These are phyloP conservation scores for Chascanopsetta lugubris DNA, from an alignment of 2,113 vertebrate species.

Conservation along the genomic window DNA sequence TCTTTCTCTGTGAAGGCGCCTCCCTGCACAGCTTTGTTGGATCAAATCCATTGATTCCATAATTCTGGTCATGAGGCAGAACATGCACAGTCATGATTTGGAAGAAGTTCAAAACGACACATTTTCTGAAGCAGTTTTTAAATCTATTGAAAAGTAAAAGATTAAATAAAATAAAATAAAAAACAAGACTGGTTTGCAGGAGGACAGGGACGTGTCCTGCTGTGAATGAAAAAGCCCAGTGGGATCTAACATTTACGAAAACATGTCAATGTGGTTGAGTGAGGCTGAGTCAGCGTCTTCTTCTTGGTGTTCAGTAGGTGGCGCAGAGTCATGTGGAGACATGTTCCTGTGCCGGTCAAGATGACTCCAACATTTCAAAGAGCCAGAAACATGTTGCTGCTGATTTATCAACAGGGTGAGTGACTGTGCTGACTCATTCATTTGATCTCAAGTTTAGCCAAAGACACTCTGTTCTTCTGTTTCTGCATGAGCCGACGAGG, in stretches of 20 bases:
- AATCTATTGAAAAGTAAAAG: not conserved
- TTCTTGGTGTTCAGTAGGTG: conserved; percentile 23
- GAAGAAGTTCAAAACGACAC: not conserved
- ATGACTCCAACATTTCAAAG: too few relatives aligned
- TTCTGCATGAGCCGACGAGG: too few relatives aligned
- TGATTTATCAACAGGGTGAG: too few relatives aligned
- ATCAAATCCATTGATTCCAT: conserved; percentile 2
- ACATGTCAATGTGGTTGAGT: not conserved
- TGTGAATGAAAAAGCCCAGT: not conserved
- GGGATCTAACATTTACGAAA: not conserved
- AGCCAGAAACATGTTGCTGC: too few relatives aligned
- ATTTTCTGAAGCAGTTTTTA: too few relatives aligned
- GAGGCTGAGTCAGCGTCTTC: not conserved
- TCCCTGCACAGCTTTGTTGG: too few relatives aligned
- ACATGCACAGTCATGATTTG: not conserved
- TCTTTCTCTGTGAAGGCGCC: not conserved
- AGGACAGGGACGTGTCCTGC: not conserved
- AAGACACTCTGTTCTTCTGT: too few relatives aligned
- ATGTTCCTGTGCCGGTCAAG: not conserved
- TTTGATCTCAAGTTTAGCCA: too few relatives aligned
- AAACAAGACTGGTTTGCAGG: too few relatives aligned
- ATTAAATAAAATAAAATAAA: not conserved
- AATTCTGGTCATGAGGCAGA: not conserved
- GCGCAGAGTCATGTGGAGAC: conserved; percentile 30
- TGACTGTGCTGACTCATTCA: too few relatives aligned